Percentiles rank a stretch among this genome's conserved stretches.
phyloP scores from a whole-genome alignment of 2,797 vertebrate genomes.

The Paramormyrops hopkinsi region DNA sequence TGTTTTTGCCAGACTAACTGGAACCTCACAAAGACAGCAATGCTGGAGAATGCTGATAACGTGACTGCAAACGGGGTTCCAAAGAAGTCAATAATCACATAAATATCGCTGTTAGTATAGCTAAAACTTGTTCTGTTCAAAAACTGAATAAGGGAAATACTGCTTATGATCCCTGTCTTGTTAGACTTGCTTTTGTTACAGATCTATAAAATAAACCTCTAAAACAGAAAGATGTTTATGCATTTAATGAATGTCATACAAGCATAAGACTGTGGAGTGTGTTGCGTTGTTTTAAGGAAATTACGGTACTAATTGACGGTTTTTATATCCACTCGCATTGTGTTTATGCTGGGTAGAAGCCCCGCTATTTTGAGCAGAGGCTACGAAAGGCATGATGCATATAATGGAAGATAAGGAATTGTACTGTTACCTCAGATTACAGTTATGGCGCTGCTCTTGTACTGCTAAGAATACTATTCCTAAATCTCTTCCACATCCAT shows the following conservation, averaged over 20 bases:
- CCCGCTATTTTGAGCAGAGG: not conserved
- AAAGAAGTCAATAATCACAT: not conserved
- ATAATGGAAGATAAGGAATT: not conserved
- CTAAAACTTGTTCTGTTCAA: not conserved
- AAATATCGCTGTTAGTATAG: not conserved
- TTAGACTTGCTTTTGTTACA: not conserved
- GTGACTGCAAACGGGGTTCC: not conserved
- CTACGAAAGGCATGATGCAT: not conserved
- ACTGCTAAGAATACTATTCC: not conserved
- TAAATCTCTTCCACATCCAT: not conserved
- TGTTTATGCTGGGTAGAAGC: not conserved
- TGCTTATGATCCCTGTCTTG: not conserved
- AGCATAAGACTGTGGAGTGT: not conserved
- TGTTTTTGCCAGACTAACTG: conserved; percentile 13
- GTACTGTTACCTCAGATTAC: not conserved
- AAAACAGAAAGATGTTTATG: conserved; percentile 1
- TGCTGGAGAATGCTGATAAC: not conserved
- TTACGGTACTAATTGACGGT: not conserved
- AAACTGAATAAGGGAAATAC: not conserved
- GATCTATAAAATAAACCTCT: not conserved
- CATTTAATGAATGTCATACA: not conserved
- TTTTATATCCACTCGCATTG: not conserved
- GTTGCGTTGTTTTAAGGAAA: not conserved
- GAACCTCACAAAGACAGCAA: conserved; percentile 3
- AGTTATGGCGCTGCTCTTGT: not conserved